phyloP scores from a whole-genome alignment of 37 sponge, comb jelly and placozoan species.

The Cliona cf. orientalis region DNA sequence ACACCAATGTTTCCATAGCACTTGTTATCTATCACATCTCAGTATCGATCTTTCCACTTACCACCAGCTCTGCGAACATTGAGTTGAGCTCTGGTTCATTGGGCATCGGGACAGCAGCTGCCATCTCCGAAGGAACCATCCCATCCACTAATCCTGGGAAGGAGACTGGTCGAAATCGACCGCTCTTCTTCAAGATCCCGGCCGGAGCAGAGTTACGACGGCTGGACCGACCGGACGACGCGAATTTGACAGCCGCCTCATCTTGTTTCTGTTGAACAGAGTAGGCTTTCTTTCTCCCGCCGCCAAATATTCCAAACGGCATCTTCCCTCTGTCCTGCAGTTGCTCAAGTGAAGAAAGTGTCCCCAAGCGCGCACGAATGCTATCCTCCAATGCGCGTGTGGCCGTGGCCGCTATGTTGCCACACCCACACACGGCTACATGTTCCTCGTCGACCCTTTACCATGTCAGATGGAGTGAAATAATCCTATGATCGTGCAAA shows the following conservation, averaged over 20 bases:
- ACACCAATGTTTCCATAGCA: no score
- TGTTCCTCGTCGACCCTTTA: no score
- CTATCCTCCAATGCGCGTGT: no score
- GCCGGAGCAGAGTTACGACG: slow-evolving; percentile 10
- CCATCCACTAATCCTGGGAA: slow-evolving; percentile 19
- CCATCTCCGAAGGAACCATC: slow-evolving; percentile 61
- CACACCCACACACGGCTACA: no score
- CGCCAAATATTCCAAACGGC: not conserved
- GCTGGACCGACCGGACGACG: not conserved
- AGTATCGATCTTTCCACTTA: no score
- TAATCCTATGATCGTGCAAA: no score
- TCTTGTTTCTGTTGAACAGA: not conserved
- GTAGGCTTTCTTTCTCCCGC: slow-evolving; percentile 17
- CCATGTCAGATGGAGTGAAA: no score
- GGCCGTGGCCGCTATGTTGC: no score
- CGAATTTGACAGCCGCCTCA: not conserved
- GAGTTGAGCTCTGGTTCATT: slow-evolving; percentile 59
- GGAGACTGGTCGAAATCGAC: not conserved
- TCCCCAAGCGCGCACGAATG: not conserved
- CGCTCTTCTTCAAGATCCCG: slow-evolving; percentile 29
- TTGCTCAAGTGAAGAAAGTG: not conserved
- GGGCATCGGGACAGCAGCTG: slow-evolving; percentile 76
- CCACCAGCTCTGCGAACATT: slow-evolving; percentile 73
- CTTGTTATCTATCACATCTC: no score
- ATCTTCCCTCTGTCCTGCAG: not conserved